Evolutionary conservation across 2,888 invertebrate genomes (phyloP), one percentile per base, ranked within the genome.

Genomic region (Tetheella fluctuosa): DNA sequence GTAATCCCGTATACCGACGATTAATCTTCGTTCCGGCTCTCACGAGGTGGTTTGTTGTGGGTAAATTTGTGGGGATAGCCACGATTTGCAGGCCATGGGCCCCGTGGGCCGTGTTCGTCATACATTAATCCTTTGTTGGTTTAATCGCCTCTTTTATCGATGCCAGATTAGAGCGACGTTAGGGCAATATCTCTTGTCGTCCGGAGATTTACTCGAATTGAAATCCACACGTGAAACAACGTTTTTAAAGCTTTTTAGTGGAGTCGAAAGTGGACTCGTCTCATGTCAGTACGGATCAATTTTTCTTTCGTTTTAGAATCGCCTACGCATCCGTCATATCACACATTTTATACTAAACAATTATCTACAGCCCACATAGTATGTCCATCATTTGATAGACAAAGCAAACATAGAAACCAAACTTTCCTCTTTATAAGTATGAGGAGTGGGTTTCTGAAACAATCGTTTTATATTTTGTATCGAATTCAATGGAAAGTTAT

Each of bases 21-120:
- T 88, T 88, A 88, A 88, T 88, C 88, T 88, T 88, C 86, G 87
- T 88, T 88, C 79, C 82, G 79, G 81, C 86, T 84, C 86, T 87
- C 86, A 86, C 86, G 88, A 86, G 89, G 86, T 86, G 86, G 87
- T 88, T 85, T 86, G 88, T 86, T 88, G 83, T 81, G 86, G 88
- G 87, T 85, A 83, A 87, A 90, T 89, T 89, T 87, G 89, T 85
- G 89, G 89, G 85, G 83, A 86, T 84, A 79, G 85, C 84, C 81
- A 81, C 85, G 85, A 88, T 88, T 88, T 88, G 86, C 85, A 80
- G 80, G 80, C 82, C 85, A 85, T 81, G 77, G 81, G 82, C 81
- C 88, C 82, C 85, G 70, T 75, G 87, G 84, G 86, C 77, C 83
- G 79, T 86, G 84, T 88, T 83, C 84, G 85, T 89, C 87, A 88